phyloP scores from a whole-genome alignment of 2,113 vertebrate species.

The Oxyura jamaicensis region DNA sequence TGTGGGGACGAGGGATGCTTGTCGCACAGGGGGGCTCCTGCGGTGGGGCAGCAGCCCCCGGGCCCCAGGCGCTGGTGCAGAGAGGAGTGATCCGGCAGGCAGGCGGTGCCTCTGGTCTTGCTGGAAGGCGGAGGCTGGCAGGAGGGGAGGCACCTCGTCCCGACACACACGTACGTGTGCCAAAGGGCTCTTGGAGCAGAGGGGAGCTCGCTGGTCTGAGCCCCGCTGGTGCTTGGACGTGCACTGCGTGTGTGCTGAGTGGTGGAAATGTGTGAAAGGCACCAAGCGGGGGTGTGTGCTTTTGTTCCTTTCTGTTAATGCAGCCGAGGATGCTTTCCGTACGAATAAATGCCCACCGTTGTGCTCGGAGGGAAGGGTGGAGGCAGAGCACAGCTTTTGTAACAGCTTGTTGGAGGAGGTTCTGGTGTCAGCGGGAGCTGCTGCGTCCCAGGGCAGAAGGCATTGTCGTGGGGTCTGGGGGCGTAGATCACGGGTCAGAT shows the following conservation, averaged over 20 bases:
- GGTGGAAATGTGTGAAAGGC: conserved; percentile 45
- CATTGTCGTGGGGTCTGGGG: conserved; percentile 15
- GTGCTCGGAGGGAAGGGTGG: neutral
- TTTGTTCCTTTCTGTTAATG: neutral
- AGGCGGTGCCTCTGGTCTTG: neutral
- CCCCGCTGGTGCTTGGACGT: neutral
- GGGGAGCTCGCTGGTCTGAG: neutral
- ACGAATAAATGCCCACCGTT: neutral
- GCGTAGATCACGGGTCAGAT: conserved; percentile 4
- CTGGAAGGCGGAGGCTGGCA: conserved; percentile 12
- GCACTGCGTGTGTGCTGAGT: neutral
- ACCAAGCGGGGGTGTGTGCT: neutral
- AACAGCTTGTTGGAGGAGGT: conserved; percentile 30
- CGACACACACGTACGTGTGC: neutral
- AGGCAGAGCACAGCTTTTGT: conserved; percentile 18
- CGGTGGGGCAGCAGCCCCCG: neutral
- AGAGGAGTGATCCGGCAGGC: neutral
- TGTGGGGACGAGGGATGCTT: rapidly evolving
- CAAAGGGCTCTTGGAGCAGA: neutral
- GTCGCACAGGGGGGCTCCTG: neutral
- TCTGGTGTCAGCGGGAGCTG: conserved; percentile 28
- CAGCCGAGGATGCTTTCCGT: neutral
- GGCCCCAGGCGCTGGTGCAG: neutral
- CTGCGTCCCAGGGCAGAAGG: conserved; percentile 39
- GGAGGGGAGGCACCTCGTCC: conserved; percentile 11